phyloP scores from a whole-genome alignment of 2,113 vertebrate genomes.

The Xenopus tropicalis region UCB_Xtro_10.0 CM004444.2:136456001-136456500 shows the following conservation, averaged over 20 bases:
- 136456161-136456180: too few relatives aligned
- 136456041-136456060: too few relatives aligned
- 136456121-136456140: too few relatives aligned
- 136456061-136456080: too few relatives aligned
- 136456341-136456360: neutral
- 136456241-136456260: neutral
- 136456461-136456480: neutral
- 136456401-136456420: neutral
- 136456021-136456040: too few relatives aligned
- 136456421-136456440: conserved; percentile 1
- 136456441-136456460: conserved; percentile 1
- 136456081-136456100: too few relatives aligned
- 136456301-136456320: neutral
- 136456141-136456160: too few relatives aligned
- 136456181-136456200: too few relatives aligned
- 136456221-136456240: too few relatives aligned
- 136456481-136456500: neutral
- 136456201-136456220: too few relatives aligned
- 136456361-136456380: neutral
- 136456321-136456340: neutral
- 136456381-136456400: neutral
- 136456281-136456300: neutral
- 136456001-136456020: too few relatives aligned
- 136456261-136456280: neutral
- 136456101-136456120: too few relatives aligned